These are phyloP conservation scores for Drosophila kuntzei DNA, from an alignment of 2,888 invertebrate genomes.

Conservation along the genomic window DNA sequence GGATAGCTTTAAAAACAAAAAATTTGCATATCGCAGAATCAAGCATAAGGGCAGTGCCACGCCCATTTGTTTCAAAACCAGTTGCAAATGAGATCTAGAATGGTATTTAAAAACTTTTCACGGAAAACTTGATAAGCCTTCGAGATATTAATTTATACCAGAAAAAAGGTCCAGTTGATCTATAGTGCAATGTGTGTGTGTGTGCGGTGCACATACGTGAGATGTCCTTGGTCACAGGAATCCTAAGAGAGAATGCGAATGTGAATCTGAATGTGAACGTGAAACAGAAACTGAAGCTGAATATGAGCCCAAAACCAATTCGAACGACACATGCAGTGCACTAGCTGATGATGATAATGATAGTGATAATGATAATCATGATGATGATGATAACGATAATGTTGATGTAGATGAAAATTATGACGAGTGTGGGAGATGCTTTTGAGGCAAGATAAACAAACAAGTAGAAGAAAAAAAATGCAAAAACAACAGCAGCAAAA, in stretches of 20 bases:
- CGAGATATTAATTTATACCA: no score
- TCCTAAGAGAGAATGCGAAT: conserved; percentile 26
- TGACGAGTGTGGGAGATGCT: conserved; percentile 45
- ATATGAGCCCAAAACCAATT: conserved; percentile 54
- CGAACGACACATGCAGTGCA: conserved; percentile 48
- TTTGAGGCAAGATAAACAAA: conserved; percentile 39
- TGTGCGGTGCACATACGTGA: conserved; percentile 23
- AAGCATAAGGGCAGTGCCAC: no score
- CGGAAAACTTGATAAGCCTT: no score
- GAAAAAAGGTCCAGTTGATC: no score
- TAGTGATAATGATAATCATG: conserved; percentile 4
- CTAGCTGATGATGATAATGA: conserved; percentile 9
- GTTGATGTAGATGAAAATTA: conserved; percentile 10
- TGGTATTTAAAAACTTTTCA: no score
- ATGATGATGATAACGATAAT: conserved; percentile 2
- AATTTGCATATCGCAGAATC: no score
- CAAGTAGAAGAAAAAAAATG: conserved; percentile 9
- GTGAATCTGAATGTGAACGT: conserved; percentile 15
- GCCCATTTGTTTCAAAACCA: no score
- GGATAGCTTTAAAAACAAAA: no score
- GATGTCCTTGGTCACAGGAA: conserved; percentile 51
- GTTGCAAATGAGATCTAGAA: no score
- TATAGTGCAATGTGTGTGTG: background rate
- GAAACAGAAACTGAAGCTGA: conserved; percentile 22
- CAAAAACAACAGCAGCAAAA: conserved; percentile 37